Base-by-base conservation (phyloP, 2,888 invertebrate species). In the Tortricodes alternella region DNA sequence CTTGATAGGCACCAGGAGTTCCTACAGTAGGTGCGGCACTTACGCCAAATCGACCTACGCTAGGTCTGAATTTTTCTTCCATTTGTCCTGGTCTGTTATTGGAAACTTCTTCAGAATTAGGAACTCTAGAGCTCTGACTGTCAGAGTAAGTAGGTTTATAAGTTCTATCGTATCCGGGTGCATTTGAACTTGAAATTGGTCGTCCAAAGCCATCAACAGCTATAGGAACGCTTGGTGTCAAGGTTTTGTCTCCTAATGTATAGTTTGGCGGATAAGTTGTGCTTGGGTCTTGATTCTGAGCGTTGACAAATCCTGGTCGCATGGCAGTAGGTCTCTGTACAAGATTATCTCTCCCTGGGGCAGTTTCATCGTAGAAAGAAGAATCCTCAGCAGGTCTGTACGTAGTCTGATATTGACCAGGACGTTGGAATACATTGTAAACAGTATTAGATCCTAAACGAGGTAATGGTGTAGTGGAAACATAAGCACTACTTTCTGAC, bases 211-310 rank as follows among this genome's bases (percentile, higher is more conserved):
- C 51, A 44, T 59, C 59, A 3, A 52, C 50, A 34, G 57, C n/a
- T 16, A 58, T 35, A 53, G 61, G 35, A 60, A 61, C 9, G 4
- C 7, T 39, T 27, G 55, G 13, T 15, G 62, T 35, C 24, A 49
- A 37, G 18, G 56, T 62, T 9, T 24, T 50, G 11, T 49, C 43
- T 32, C 52, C 51, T 4, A 63, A 60, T 2, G 58, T 55, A 7
- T 65, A 67, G 16, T 62, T 65, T 11, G 71, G 72, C 34, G 66
- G 46, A 18, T 67, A 68, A 13, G 70, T 72, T 8, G 70, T 66
- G 23, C 64, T 69, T 2, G 70, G 67, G 3, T 64, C 11, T 19
- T 62, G 32, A 18, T 35, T 23, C 11, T 21, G 27, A 11, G 32
- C 29, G n/a, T 43, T n/a, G 5, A 16, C 23, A 32, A 46, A 32